Conservation (phyloP, 53 echinoderm and acorn worm species). For the Holothuria scabra region DNA sequence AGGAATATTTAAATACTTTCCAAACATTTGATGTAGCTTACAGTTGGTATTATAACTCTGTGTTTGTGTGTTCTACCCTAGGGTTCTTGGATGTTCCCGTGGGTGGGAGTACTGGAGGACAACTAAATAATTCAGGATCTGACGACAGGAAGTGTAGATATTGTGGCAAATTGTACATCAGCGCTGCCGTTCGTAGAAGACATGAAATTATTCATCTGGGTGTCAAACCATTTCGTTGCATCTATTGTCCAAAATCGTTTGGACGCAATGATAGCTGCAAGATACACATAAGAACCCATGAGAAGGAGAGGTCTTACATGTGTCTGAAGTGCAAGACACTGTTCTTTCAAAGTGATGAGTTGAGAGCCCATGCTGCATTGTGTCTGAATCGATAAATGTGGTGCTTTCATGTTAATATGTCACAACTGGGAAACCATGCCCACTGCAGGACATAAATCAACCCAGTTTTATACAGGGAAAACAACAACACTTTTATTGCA, state of each 20-base stretch:
- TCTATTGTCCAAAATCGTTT: constrained; percentile 70
- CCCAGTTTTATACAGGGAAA: too few relatives aligned
- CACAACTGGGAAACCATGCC: too few relatives aligned
- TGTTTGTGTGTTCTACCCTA: background rate
- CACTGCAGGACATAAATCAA: too few relatives aligned
- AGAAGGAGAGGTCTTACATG: constrained; percentile 82
- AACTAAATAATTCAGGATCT: too few relatives aligned
- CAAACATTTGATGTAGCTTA: too few relatives aligned
- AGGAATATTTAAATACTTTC: too few relatives aligned
- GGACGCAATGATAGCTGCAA: constrained; percentile 83
- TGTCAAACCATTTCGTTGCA: constrained; percentile 31
- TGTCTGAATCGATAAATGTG: background rate
- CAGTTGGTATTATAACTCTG: background rate
- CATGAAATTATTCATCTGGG: constrained; percentile 40
- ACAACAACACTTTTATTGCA: too few relatives aligned
- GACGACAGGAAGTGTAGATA: background rate
- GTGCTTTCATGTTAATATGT: too few relatives aligned
- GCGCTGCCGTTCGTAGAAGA: constrained; percentile 25
- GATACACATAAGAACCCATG: constrained; percentile 89
- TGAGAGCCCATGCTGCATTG: constrained; percentile 66
- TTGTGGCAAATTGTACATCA: constrained; percentile 25
- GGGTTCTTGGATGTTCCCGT: background rate
- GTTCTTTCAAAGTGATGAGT: constrained; percentile 78
- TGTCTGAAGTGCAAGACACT: constrained; percentile 86
- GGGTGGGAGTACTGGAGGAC: too few relatives aligned